These are phyloP conservation scores for Darevskia mixta DNA, from an alignment of 2,797 vertebrate species.

Conservation along the genomic window DNA sequence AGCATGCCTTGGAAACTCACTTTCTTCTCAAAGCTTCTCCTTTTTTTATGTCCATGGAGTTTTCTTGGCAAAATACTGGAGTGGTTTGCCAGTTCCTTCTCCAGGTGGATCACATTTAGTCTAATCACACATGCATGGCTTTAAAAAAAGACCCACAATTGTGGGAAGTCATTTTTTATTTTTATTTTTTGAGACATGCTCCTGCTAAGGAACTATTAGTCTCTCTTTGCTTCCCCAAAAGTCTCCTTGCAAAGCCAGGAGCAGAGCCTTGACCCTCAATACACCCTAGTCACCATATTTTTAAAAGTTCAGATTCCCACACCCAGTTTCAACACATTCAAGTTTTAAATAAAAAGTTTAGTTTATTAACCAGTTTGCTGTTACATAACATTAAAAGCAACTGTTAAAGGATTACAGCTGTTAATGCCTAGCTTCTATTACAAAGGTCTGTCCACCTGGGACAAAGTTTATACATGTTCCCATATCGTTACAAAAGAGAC, in stretches of 20 bases:
- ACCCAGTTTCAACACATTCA: background rate
- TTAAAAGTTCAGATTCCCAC: background rate
- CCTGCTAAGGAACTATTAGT: background rate
- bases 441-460: background rate
- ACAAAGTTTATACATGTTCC: background rate
- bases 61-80: background rate
- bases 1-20: too few relatives aligned
- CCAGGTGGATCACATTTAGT: too few relatives aligned
- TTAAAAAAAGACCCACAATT: background rate
- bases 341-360: background rate
- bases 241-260: background rate
- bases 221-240: background rate
- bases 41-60: too few relatives aligned
- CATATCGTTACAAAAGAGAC: background rate
- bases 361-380: background rate
- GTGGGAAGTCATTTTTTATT: background rate
- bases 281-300: background rate
- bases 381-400: background rate
- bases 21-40: too few relatives aligned
- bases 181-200: background rate
- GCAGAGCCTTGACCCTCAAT: background rate
- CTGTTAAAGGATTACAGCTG: background rate
- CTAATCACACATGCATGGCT: background rate
- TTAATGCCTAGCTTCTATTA: background rate
- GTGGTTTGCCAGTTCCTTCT: too few relatives aligned